phyloP scores from a whole-genome alignment of 2,797 vertebrate genomes.

The Champsocephalus gunnari region DNA sequence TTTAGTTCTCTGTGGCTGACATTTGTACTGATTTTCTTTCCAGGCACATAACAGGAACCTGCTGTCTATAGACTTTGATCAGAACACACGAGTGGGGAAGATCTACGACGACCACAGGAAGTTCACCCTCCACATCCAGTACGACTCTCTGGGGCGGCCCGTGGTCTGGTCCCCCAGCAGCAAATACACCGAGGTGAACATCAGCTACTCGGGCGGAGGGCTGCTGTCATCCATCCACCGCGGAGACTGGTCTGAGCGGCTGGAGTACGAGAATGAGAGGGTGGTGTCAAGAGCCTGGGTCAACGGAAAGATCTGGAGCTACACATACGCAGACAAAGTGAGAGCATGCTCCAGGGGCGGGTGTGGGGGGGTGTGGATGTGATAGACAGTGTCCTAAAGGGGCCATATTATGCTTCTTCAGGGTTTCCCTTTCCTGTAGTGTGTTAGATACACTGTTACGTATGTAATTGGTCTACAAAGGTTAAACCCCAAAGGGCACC shows the following conservation, averaged over 20 bases:
- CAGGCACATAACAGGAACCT: constrained; percentile 98
- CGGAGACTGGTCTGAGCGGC: constrained; percentile 96
- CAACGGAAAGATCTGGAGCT: constrained; percentile 99
- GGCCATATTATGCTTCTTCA: too few relatives aligned
- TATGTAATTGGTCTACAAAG: too few relatives aligned
- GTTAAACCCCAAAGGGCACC: too few relatives aligned
- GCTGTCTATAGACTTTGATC: constrained; percentile 97
- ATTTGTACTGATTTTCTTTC: constrained; percentile 7
- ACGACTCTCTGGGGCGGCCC: constrained; percentile 92
- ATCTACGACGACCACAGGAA: constrained; percentile 99
- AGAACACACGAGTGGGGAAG: constrained; percentile 93
- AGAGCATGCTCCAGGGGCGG: constrained; percentile 9
- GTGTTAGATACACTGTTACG: too few relatives aligned
- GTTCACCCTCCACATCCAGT: constrained; percentile 97
- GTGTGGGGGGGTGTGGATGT: neutral
- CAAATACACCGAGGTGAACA: constrained; percentile 97
- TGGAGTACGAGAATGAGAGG: constrained; percentile 95
- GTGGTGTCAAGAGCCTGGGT: constrained; percentile 96
- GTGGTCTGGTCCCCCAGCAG: constrained; percentile 95
- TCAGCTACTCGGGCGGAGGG: constrained; percentile 92
- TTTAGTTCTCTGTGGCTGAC: constrained; percentile 14
- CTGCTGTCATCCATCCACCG: constrained; percentile 93
- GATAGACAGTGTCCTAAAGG: neutral
- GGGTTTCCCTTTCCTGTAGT: too few relatives aligned
- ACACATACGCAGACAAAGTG: constrained; percentile 97